A percentile compares a stretch with the other conserved stretches of the same genome.
phyloP scores from a whole-genome alignment of 2,888 invertebrate species.

The Euspilapteryx auroguttella region DNA sequence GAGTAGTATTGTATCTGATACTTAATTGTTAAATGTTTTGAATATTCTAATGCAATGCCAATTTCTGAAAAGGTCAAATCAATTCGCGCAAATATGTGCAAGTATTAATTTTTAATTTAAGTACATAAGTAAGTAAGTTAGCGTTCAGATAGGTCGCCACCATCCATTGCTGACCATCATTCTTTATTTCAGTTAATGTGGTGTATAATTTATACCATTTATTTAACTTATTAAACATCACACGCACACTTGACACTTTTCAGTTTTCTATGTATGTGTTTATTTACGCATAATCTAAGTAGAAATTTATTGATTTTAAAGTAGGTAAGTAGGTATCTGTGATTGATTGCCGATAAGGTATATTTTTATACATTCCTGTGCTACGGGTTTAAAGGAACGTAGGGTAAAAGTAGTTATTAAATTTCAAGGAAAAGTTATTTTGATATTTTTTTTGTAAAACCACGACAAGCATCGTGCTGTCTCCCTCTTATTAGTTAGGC shows the following conservation, averaged over 20 bases:
- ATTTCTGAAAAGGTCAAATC: conserved; percentile 24
- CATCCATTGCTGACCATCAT: too few species aligned
- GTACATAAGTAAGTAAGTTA: not conserved
- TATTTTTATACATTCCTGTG: conserved; percentile 56
- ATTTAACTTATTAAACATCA: too few species aligned
- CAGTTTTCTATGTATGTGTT: not conserved
- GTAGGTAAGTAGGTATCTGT: conserved; percentile 19
- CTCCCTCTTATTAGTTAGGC: too few species aligned
- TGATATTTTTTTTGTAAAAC: too few species aligned
- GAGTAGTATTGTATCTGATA: not conserved
- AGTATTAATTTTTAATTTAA: conserved; percentile 1
- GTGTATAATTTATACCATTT: too few species aligned
- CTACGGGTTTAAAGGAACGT: too few species aligned
- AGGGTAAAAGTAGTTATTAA: too few species aligned
- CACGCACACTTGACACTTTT: not conserved
- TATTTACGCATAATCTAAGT: too few species aligned
- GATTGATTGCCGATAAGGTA: conserved; percentile 35
- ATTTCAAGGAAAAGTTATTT: too few species aligned
- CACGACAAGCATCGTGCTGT: too few species aligned
- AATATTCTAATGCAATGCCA: conserved; percentile 14
- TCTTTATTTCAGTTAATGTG: too few species aligned
- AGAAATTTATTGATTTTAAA: not conserved
- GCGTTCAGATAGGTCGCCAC: too few species aligned
- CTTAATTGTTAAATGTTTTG: not conserved
- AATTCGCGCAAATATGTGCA: conserved; percentile 13